Conservation (phyloP, 2,113 vertebrate species). For the Psittacus erithacus region DNA sequence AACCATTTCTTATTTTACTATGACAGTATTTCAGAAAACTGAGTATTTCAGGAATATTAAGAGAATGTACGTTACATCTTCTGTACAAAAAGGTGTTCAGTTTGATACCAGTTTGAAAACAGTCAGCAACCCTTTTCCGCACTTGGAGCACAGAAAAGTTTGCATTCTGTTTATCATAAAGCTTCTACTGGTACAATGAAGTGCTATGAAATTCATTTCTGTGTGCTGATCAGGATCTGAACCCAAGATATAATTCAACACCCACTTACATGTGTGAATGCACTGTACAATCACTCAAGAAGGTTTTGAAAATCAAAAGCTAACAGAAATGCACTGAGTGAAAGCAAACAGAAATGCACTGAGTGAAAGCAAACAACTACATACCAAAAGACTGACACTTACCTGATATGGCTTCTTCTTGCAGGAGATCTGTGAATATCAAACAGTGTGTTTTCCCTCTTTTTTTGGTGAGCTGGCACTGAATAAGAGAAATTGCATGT, state of each 20-base stretch:
- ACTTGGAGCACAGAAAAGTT: background rate
- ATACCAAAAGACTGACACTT: background rate
- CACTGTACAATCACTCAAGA: background rate
- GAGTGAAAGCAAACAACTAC: background rate
- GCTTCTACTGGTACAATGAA: background rate
- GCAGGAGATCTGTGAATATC: constrained; percentile 98
- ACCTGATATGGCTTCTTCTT: constrained; percentile 99
- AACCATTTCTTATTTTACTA: background rate
- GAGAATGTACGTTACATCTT: background rate
- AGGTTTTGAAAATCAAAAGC: background rate
- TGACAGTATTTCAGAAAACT: background rate
- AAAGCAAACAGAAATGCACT: background rate
- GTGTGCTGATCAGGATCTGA: background rate
- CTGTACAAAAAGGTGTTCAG: background rate
- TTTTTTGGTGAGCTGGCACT: constrained; percentile 97
- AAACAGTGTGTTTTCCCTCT: constrained; percentile 93
- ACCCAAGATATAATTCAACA: background rate
- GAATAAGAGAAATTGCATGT: background rate
- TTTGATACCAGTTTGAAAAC: background rate
- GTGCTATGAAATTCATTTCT: background rate
- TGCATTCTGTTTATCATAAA: background rate
- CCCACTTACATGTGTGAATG: accelerated
- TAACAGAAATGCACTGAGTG: background rate
- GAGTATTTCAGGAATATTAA: background rate
- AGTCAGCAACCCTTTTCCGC: background rate